A percentile compares a stretch with the other conserved stretches of the same genome.
These are phyloP conservation scores for Reinhardtius hippoglossoides DNA, from an alignment of 2,113 vertebrate genomes.

Conservation along the genomic window DNA sequence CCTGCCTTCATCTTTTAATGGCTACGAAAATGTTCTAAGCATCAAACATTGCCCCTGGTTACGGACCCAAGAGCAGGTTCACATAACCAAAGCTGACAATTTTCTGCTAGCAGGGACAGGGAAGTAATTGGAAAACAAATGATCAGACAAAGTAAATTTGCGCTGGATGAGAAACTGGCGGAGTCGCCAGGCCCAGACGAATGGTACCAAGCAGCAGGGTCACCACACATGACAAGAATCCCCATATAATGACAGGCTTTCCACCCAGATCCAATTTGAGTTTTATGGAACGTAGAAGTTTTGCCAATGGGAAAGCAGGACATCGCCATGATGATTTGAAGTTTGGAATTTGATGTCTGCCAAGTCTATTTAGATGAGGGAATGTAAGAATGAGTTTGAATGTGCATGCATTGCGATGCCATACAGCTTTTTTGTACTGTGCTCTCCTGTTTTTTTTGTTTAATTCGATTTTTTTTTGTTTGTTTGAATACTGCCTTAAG, in stretches of 20 bases:
- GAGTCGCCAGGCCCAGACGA: constrained; percentile 28
- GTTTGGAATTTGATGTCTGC: constrained; percentile 22
- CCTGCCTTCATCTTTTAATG: constrained; percentile 70
- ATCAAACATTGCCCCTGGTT: constrained; percentile 70
- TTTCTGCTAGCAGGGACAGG: constrained; percentile 69
- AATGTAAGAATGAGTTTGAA: not conserved
- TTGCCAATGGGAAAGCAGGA: not conserved
- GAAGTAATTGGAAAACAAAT: constrained; percentile 80
- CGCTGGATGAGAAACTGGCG: constrained; percentile 52
- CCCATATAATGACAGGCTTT: constrained; percentile 25
- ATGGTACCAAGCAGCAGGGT: constrained; percentile 41
- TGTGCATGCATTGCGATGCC: not conserved
- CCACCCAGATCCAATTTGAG: constrained; percentile 30
- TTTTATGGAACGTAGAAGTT: constrained; percentile 33
- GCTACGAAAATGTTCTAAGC: constrained; percentile 65
- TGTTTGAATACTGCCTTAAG: not conserved
- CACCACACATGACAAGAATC: constrained; percentile 59
- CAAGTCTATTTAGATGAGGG: not conserved
- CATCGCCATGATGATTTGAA: constrained; percentile 5
- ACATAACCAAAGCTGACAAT: constrained; percentile 76
- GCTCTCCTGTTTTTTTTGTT: not conserved
- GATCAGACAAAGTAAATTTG: constrained; percentile 78
- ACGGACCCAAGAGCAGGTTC: constrained; percentile 58
- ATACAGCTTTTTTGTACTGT: not conserved
- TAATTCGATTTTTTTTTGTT: not conserved